Percentiles rank a stretch among this genome's conserved stretches.
Evolutionary conservation across 2,797 vertebrate species (phyloP).

Genomic region (Phaenicophaeus curvirostris): DNA sequence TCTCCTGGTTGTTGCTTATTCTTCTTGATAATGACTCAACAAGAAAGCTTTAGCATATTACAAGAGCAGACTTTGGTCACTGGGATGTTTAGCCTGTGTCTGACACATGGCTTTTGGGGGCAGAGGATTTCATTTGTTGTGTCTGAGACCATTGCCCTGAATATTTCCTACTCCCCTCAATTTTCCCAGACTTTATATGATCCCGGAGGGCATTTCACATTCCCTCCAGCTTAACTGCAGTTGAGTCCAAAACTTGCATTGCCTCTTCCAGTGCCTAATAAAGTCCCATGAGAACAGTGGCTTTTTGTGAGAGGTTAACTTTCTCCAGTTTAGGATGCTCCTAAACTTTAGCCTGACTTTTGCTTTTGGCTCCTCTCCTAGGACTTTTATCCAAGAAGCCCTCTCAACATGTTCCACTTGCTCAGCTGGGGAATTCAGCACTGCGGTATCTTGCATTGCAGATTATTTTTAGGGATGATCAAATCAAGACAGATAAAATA

Average conservation of each 20-base stretch:
- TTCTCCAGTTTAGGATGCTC: neutral
- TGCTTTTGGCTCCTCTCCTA: neutral
- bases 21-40: neutral
- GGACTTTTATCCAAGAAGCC: constrained; percentile 9
- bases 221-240: neutral
- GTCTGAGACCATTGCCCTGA: constrained; percentile 8
- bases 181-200: constrained; percentile 22
- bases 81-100: neutral
- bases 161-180: neutral
- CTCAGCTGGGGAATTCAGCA: constrained; percentile 26
- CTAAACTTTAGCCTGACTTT: constrained; percentile 28
- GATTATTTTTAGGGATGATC: constrained; percentile 66
- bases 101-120: neutral
- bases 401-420: neutral
- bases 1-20: neutral
- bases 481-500: constrained; percentile 62
- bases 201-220: neutral
- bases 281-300: neutral
- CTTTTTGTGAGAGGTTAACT: neutral
- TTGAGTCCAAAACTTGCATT: neutral
- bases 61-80: neutral
- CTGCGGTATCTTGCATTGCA: constrained; percentile 10
- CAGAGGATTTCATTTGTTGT: neutral
- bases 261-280: neutral
- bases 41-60: neutral